A percentile compares a stretch with the other conserved stretches of the same genome.
phyloP scores from a whole-genome alignment of 2,113 vertebrate species.

The Oreocharis arfaki region DNA sequence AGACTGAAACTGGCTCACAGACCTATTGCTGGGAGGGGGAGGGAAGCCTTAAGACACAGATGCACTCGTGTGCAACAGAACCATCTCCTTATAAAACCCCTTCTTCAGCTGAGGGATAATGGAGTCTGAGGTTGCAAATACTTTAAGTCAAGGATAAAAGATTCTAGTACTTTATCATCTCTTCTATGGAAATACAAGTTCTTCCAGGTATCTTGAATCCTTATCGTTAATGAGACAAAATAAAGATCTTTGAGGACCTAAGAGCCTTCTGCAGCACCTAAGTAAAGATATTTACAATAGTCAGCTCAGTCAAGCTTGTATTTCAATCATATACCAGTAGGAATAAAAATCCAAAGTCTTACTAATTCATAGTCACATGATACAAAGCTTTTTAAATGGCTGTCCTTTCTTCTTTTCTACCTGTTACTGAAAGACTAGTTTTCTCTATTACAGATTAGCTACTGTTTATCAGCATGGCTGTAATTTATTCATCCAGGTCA shows the following conservation, averaged over 20 bases:
- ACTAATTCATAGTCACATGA: neutral
- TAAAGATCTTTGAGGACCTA: neutral
- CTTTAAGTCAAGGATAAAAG: neutral
- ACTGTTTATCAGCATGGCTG: neutral
- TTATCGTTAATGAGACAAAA: neutral
- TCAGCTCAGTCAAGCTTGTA: neutral
- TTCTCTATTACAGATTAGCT: neutral
- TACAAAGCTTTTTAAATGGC: neutral
- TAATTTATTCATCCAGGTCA: neutral
- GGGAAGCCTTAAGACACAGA: neutral
- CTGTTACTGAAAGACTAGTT: neutral
- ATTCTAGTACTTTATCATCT: neutral
- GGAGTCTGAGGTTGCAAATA: neutral
- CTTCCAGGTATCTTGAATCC: neutral
- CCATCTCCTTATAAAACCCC: neutral
- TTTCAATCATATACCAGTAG: neutral
- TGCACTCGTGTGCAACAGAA: neutral
- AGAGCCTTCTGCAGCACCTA: neutral
- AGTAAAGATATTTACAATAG: neutral
- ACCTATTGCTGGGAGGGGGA: neutral
- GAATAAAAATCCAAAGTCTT: neutral
- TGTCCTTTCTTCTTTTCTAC: neutral
- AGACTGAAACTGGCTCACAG: neutral
- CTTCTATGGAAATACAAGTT: neutral
- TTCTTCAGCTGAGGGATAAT: neutral